These are phyloP conservation scores for Percopsis transmontana DNA, from an alignment of 2,113 vertebrate species.

Conservation along the genomic window DNA sequence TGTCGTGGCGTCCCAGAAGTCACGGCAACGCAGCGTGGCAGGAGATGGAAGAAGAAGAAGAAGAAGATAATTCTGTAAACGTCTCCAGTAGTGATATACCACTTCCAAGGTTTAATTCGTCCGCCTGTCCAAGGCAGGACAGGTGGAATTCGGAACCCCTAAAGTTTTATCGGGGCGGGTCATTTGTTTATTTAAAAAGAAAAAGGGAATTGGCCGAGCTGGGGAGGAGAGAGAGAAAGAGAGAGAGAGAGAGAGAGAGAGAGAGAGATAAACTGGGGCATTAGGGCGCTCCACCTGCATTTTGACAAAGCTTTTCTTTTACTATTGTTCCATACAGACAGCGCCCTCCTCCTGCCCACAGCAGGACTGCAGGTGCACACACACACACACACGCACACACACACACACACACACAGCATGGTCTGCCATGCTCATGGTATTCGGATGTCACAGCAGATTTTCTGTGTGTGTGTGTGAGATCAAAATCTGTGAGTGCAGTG, in stretches of 20 bases:
- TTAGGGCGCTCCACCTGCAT: conserved; percentile 33
- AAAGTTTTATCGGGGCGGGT: too few species aligned
- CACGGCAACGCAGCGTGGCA: too few species aligned
- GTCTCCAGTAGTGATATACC: too few species aligned
- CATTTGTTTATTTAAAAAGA: too few species aligned
- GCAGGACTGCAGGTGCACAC: conserved; percentile 10
- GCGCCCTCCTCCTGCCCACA: conserved; percentile 5
- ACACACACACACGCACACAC: conserved; percentile 41
- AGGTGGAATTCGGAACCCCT: too few species aligned
- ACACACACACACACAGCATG: conserved; percentile 28
- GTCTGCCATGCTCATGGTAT: conserved; percentile 57
- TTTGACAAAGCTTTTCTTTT: conserved; percentile 45
- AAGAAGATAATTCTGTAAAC: too few species aligned
- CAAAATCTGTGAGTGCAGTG: background rate
- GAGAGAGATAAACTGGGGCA: conserved; percentile 22
- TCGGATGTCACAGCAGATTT: conserved; percentile 60
- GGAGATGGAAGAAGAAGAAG: too few species aligned
- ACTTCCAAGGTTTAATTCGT: too few species aligned
- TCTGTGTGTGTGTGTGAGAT: background rate
- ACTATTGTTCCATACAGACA: conserved; percentile 32
- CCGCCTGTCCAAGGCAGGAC: too few species aligned
- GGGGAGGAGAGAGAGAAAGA: background rate
- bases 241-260: conserved; percentile 37
- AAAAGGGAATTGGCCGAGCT: too few species aligned
- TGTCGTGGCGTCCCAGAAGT: too few species aligned